Evolutionary conservation across 2,113 vertebrate species (phyloP).

Genomic region (Sus scrofa): T2T-Sscrofa CM000830.6:13320001-13320500

Average conservation of each 20-base stretch:
- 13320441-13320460: not conserved
- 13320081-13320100: not conserved
- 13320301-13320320: not conserved
- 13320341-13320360: not conserved
- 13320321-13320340: not conserved
- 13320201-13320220: not conserved
- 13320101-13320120: not conserved
- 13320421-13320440: not conserved
- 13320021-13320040: not conserved
- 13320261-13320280: not conserved
- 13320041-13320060: conserved; percentile 9
- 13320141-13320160: not conserved
- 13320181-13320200: not conserved
- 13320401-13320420: not conserved
- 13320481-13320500: not conserved
- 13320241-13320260: not conserved
- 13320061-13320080: not conserved
- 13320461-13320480: not conserved
- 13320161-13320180: conserved; percentile 27
- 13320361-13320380: not conserved
- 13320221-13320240: not conserved
- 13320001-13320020: conserved; percentile 51
- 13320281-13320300: not conserved
- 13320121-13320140: not conserved
- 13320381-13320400: not conserved